phyloP scores from a whole-genome alignment of 2,113 vertebrate genomes.

The Serilophus lunatus region DNA sequence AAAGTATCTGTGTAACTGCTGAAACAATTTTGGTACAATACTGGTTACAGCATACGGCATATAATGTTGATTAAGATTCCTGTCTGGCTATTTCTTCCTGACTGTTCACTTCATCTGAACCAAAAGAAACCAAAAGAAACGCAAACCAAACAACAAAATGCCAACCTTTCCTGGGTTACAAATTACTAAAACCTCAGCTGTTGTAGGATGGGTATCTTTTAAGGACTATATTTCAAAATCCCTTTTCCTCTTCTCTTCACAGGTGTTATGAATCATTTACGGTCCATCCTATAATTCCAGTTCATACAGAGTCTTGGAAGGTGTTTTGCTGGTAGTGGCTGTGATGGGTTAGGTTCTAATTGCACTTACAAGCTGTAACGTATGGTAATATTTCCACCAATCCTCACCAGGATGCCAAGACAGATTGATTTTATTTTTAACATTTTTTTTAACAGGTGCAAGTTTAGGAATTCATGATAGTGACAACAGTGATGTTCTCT shows the following conservation, averaged over 20 bases:
- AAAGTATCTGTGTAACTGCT: not conserved
- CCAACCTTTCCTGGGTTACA: not conserved
- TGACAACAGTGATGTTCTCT: not conserved
- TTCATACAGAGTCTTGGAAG: not conserved
- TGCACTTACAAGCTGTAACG: not conserved
- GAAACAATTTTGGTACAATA: not conserved
- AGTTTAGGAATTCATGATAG: not conserved
- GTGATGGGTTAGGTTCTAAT: not conserved
- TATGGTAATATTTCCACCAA: not conserved
- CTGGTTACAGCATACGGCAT: not conserved
- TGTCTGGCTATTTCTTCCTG: not conserved
- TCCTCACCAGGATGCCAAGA: not conserved
- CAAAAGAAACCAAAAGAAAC: not conserved
- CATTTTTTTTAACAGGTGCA: not conserved
- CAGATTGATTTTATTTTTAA: not conserved
- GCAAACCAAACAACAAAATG: not conserved
- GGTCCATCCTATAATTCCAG: not conserved
- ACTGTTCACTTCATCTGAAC: not conserved
- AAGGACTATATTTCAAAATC: not conserved
- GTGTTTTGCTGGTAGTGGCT: not conserved
- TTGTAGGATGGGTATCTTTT: not conserved
- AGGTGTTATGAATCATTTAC: not conserved
- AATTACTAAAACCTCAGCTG: not conserved
- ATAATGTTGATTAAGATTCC: not conserved
- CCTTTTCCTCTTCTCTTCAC: not conserved